phyloP scores from a whole-genome alignment of 2,797 vertebrate species.

The Miichthys miiuy region DNA sequence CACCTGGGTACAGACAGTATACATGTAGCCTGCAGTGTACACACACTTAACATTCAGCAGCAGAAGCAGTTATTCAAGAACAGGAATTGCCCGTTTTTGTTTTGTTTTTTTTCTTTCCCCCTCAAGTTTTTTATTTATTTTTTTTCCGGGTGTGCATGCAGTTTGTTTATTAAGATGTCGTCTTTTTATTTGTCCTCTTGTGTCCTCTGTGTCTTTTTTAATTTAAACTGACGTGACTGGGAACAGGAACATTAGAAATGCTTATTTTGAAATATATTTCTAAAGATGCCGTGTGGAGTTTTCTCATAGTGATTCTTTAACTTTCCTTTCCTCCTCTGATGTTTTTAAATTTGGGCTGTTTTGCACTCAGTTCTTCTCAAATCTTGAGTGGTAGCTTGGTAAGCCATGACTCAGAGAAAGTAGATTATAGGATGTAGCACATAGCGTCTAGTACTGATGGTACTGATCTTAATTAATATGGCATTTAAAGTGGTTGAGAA shows the following conservation, averaged over 20 bases:
- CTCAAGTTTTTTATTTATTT: slow-evolving; percentile 19
- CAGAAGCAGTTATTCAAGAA: slow-evolving; percentile 37
- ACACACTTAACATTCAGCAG: slow-evolving; percentile 50
- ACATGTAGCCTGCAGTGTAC: slow-evolving; percentile 61
- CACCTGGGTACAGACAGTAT: slow-evolving; percentile 66
- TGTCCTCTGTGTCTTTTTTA: slow-evolving; percentile 8
- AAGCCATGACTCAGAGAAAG: background rate
- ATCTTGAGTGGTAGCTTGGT: background rate
- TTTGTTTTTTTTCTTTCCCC: background rate
- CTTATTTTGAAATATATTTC: background rate
- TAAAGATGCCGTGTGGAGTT: slow-evolving; percentile 7
- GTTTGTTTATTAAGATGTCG: slow-evolving; percentile 7
- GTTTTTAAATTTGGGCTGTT: slow-evolving; percentile 30
- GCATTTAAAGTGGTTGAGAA: background rate
- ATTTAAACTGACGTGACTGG: slow-evolving; percentile 20
- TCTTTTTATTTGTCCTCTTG: slow-evolving; percentile 16
- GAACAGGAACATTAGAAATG: slow-evolving; percentile 7
- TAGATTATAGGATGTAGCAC: background rate
- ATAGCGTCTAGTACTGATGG: background rate
- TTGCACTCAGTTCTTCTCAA: background rate
- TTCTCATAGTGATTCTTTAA: background rate
- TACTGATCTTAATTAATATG: background rate
- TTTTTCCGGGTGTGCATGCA: slow-evolving; percentile 16
- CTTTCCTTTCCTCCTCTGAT: background rate
- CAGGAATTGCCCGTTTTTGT: slow-evolving; percentile 11